Conservation (phyloP, 2,888 invertebrate genomes). For the Mesorhabditis sp. region DNA sequence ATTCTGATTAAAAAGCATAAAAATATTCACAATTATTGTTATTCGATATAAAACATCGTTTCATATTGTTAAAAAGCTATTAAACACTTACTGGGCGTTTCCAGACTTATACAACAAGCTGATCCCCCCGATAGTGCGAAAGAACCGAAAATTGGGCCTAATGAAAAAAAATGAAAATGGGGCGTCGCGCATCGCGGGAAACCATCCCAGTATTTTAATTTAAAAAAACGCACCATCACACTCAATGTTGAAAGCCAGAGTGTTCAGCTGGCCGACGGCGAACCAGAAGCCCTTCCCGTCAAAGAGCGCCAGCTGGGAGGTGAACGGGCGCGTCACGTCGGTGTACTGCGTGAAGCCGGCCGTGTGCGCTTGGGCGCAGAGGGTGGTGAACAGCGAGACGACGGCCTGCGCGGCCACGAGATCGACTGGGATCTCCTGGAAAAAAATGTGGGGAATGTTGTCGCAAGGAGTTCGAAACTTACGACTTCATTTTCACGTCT, state of each 20-base stretch:
- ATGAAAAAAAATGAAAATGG: no score
- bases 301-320: constrained; percentile 81
- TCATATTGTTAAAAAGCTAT: no score
- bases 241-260: constrained; percentile 60
- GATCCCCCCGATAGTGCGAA: no score
- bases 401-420: constrained; percentile 42
- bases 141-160: no score
- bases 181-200: not conserved
- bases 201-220: not conserved
- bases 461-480: no score
- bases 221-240: constrained; percentile 27
- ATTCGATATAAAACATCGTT: no score
- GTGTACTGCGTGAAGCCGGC: constrained; percentile 80
- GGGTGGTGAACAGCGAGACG: constrained; percentile 48
- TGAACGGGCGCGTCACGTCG: constrained; percentile 84
- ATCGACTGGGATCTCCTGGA: constrained; percentile 14
- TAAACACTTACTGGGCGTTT: no score
- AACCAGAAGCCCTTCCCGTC: constrained; percentile 84
- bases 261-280: constrained; percentile 87
- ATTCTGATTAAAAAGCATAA: no score
- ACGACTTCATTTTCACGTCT: no score
- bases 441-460: not conserved
- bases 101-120: no score
- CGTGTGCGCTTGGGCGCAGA: constrained; percentile 55
- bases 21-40: no score